Evolutionary conservation across 2,888 invertebrate genomes (phyloP).

Genomic region (Ommatoiulus sabulosus): DNA sequence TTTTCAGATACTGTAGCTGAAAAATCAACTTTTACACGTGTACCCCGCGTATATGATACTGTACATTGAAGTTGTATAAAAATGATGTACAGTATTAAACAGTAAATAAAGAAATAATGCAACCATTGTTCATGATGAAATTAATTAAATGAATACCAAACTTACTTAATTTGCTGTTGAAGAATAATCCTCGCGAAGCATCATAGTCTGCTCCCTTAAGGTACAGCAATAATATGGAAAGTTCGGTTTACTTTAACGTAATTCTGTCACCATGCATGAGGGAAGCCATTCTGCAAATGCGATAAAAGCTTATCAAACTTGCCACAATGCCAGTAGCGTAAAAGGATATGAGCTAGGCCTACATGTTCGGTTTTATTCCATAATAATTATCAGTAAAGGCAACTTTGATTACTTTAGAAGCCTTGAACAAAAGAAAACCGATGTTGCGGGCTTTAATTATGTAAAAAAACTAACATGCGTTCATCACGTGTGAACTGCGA

Average conservation of each 20-base stretch:
- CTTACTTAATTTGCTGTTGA: not conserved
- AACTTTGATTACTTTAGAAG: not conserved
- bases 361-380: not conserved
- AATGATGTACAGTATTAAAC: no score
- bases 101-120: no score
- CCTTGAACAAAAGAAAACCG: not conserved
- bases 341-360: not conserved
- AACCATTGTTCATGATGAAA: no score
- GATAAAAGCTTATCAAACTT: slow-evolving; percentile 17
- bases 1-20: not conserved
- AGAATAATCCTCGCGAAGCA: not conserved
- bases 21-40: not conserved
- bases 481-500: not conserved
- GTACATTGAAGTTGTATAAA: no score
- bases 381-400: not conserved
- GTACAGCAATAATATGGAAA: no score
- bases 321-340: not conserved
- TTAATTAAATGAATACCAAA: no score
- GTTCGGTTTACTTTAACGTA: no score
- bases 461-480: not conserved
- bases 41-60: not conserved
- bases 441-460: not conserved
- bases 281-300: not conserved
- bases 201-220: not conserved
- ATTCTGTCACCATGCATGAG: not conserved